Conservation (phyloP, 2,797 vertebrate genomes). For the Myotis myotis region DNA sequence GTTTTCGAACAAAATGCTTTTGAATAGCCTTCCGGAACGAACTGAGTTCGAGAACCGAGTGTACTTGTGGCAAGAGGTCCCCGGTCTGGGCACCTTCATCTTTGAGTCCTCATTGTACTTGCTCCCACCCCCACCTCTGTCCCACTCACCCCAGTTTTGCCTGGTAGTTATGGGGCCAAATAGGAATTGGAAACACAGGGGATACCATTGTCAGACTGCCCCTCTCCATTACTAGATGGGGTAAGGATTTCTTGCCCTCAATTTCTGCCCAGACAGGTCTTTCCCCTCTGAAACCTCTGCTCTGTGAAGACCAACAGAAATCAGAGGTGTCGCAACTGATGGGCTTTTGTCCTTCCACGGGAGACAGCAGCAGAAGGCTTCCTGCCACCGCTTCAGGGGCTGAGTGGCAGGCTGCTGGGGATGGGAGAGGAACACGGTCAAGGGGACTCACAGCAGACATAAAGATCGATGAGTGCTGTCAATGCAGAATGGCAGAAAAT, state of each 20-base stretch:
- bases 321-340: not conserved
- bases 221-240: not conserved
- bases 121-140: no score
- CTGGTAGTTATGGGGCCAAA: not conserved
- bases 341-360: not conserved
- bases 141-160: not conserved
- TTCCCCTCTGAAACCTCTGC: not conserved
- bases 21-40: not conserved
- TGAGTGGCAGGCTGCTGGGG: not conserved
- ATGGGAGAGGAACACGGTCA: not conserved
- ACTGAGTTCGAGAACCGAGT: not conserved
- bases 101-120: not conserved
- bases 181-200: not conserved
- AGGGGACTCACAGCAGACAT: not conserved
- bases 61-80: not conserved
- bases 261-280: fast-evolving
- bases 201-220: not conserved
- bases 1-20: not conserved
- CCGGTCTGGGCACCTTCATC: fast-evolving
- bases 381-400: not conserved
- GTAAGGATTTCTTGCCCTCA: not conserved
- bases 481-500: not conserved
- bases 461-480: not conserved
- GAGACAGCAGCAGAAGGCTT: not conserved
- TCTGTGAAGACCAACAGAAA: not conserved